Evolutionary conservation across 2,113 vertebrate genomes (phyloP).

Genomic region (Saguinus imperator): DNA sequence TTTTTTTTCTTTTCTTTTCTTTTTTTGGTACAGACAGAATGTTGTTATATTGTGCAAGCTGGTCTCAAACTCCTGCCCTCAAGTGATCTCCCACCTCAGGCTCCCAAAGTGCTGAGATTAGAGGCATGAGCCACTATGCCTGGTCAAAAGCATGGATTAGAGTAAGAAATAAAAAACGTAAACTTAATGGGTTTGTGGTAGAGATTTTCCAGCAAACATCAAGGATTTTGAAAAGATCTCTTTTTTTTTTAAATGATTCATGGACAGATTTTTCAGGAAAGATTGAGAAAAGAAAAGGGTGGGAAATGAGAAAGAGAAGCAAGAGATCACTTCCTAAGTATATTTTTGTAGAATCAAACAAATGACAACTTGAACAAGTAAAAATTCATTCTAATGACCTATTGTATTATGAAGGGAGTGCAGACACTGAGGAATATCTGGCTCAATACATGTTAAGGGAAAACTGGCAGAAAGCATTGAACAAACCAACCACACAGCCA

Average conservation of each 20-base stretch:
- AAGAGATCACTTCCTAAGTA: background rate
- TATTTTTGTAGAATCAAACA: background rate
- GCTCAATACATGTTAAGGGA: background rate
- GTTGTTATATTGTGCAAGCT: too few relatives aligned
- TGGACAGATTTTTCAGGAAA: background rate
- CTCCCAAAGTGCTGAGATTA: too few relatives aligned
- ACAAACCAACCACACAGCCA: background rate
- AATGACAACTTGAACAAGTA: background rate
- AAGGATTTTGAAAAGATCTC: background rate
- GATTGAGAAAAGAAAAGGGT: background rate
- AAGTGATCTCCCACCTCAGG: too few relatives aligned
- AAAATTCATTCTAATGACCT: background rate
- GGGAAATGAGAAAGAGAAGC: background rate
- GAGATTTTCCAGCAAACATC: background rate
- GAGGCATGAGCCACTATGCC: too few relatives aligned
- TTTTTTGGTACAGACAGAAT: too few relatives aligned
- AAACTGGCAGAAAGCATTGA: background rate
- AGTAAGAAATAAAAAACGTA: slow-evolving; percentile 1
- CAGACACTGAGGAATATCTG: background rate
- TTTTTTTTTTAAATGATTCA: background rate
- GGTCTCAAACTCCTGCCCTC: too few relatives aligned
- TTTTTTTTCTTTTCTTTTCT: too few relatives aligned
- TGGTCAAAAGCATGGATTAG: background rate
- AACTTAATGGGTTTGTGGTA: background rate
- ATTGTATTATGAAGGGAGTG: background rate